Evolutionary conservation across 2,113 vertebrate species (phyloP), one percentile per base, ranked within the genome.

Genomic region (Archilochus colubris): DNA sequence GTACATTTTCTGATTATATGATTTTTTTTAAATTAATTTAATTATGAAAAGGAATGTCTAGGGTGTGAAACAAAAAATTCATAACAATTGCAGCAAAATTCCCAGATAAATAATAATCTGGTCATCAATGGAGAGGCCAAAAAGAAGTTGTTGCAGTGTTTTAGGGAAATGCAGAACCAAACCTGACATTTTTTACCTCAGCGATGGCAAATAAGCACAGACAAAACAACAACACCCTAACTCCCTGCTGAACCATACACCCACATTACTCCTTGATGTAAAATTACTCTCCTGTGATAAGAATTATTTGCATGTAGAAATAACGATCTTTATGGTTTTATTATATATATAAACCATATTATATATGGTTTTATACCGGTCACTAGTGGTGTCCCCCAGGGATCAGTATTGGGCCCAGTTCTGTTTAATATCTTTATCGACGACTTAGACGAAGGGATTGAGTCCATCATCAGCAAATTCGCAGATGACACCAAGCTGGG

Each of bases 211-310:
- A 63, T 9, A 14, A 0, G 5, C 1, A 4, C 31, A 36, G 68
- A 30, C 43, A 14, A n/a, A n/a, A n/a, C 33, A 63, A n/a, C 6
- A 36, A 12, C 3, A 8, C 20, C 38, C 17, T 8, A 28, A 0
- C 0, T 62, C n/a, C 53, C 62, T 0, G 0, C 3, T 28, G 27
- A 33, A 15, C 1, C 3, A 3, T 8, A 10, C 9, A 20, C 43
- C 38, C 30, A 5, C 14, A 1, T 8, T 13, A 31, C 12, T 40
- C 28, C 31, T 14, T 2, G 55, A 3, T 57, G 44, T 4, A 4
- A 28, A 91, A 38, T 38, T 38, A 38, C 36, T 10, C 36, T 38
- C 36, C 36, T 38, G 36, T 38, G 36, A 38, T 38, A 25, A 8
- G 10, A 7, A 11, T 51, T 17, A 6, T 82, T 57, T 61, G 14